Evolutionary conservation across 1,140 invertebrate genomes (phyloP), one percentile per base, ranked within the genome.

Genomic region (Neoseiulus cucumeris): DNA sequence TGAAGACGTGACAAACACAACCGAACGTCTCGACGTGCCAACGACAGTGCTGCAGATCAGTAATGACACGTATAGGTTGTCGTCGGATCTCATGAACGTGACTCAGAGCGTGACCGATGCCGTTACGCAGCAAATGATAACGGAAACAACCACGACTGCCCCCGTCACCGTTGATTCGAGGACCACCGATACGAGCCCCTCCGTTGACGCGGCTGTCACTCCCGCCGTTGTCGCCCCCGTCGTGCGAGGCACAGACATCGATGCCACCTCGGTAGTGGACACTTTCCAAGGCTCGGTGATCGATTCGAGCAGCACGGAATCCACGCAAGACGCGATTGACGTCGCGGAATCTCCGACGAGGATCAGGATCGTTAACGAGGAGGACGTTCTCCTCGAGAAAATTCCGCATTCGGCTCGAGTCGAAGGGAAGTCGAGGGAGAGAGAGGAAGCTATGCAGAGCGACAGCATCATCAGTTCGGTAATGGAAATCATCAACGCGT

Each of bases 381-480:
- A 59, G 33, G 25, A 59, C 25, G 51, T 59, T 25, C 22, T 59
- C 25, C 25, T 59, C 14, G 51, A 59, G 22, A 25, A 33, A 14
- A 59, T 59, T 17, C 51, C 51, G 14, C 51, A 59, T 33, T 59
- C 51, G 22, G 51, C 22, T 14, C 17, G 25, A 59, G 25, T 14
- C 1, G 22, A 33, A 17, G 51, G 22, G 33, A 9, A 4, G 33
- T 39, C 33, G 4, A 4, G 9, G 33, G 51, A 25, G 14, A 12
- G 51, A 17, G 25, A 59, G 14, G 25, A 25, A 12, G 51, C 51
- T 4, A 17, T 59, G 22, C 51, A 59, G 51, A 33, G 51, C 12
- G 51, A 59, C 22, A 59, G n/a, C 51, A 59, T 59, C 22, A 59
- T 59, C 14, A 59, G 51, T 25, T 59, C 51, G 22, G 51, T 59